phyloP scores from a whole-genome alignment of 2,888 invertebrate species.

The Morpho achilles region DNA sequence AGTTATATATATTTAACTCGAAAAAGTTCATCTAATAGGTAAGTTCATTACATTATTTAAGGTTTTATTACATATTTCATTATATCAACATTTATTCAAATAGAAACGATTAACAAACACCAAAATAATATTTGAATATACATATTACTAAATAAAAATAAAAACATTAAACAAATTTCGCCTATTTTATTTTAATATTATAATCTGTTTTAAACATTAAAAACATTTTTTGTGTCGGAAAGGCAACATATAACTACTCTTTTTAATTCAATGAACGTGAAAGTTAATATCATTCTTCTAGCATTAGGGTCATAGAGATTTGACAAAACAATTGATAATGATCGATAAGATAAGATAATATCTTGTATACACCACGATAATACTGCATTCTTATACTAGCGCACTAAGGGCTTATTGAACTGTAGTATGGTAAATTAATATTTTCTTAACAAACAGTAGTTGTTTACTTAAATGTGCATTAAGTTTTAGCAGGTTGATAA shows the following conservation, averaged over 20 bases:
- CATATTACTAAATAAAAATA: too few species aligned
- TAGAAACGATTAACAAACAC: neutral
- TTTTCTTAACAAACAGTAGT: neutral
- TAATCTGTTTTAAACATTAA: too few species aligned
- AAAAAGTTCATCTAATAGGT: constrained; percentile 1
- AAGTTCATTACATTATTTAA: neutral
- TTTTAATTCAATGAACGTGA: neutral
- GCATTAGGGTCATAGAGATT: constrained; percentile 19
- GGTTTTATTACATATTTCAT: neutral
- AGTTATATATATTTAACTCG: constrained; percentile 1
- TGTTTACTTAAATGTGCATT: too few species aligned
- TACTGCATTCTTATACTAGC: constrained; percentile 1
- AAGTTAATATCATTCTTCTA: neutral
- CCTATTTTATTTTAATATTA: neutral
- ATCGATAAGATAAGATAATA: constrained; percentile 24
- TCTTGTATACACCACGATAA: neutral
- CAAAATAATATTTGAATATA: neutral
- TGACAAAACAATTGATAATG: constrained; percentile 20
- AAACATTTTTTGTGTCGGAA: too few species aligned
- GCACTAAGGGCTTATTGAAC: constrained; percentile 6
- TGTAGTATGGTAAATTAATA: neutral
- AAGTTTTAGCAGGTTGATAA: too few species aligned
- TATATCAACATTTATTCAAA: neutral
- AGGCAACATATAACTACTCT: too few species aligned
- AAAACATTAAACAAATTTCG: neutral